Base-by-base conservation (phyloP, 2,888 invertebrate species). In the Odontomyia ornata region DNA sequence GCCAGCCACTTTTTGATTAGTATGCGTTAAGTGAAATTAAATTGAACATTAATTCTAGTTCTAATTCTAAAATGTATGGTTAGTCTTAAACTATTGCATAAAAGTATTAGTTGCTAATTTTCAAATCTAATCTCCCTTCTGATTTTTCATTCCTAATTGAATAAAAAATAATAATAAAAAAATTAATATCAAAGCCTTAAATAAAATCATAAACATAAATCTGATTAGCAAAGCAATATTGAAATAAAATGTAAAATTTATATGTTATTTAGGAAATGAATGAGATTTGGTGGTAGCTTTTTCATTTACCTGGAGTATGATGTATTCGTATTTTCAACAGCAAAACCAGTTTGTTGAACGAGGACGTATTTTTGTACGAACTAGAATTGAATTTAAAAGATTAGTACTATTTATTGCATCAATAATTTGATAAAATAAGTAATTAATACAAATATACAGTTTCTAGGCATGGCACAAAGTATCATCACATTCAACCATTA, bases 291-390 rank as follows among this genome's bases (percentile, higher is more conserved):
- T n/a, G n/a, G n/a, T n/a, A n/a, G n/a, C n/a, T 52, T 52, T 52
- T 4, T 52, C 52, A 52, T 62, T 15, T 88, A 91, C 91, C 90
- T 91, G 80, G 90, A 89, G 83, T 91, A 91, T 80, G 84, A 83
- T 36, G 88, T 88, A 75, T 88, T 87, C 73, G 89, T 89, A 82
- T 88, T 89, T 73, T 87, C 85, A 79, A 88, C 85, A 77, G 89
- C 86, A 80, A 90, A 87, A 79, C 87, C 88, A 72, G 88, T 86
- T 80, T 89, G 88, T 52, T 88, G 85, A 72, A 90, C 89, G 77
- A 89, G 87, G 77, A 91, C 87, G 81, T 89, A 91, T 82, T 89
- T 90, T 77, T 86, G 88, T 43, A 91, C 88, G 81, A 89, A 86
- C 88, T 89, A 82, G 18, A 86, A 85, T 75, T 36, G 36, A 9